phyloP scores from a whole-genome alignment of 1,140 invertebrate genomes.

The Phymorhynchus buccinoides region DNA sequence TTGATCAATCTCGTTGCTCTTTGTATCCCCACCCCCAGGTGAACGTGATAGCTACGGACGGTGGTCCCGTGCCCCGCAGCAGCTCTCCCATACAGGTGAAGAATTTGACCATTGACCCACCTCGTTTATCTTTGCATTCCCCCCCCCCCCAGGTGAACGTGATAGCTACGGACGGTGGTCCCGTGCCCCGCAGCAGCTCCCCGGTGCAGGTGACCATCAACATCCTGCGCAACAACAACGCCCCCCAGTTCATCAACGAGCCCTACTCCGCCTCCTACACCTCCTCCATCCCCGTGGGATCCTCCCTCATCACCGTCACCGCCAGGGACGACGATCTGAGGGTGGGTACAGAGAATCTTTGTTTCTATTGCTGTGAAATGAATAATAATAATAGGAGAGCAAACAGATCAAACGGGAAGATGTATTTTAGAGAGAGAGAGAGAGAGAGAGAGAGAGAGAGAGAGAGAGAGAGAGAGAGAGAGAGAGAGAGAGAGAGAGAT shows the following conservation, averaged over 20 bases:
- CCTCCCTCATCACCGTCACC: conserved; percentile 40
- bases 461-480: too few species aligned
- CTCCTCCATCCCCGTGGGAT: conserved; percentile 29
- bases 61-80: conserved; percentile 33
- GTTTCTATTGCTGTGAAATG: too few species aligned
- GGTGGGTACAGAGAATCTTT: too few species aligned
- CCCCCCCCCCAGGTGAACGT: conserved; percentile 51
- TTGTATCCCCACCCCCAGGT: too few species aligned
- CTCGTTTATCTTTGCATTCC: too few species aligned
- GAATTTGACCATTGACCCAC: too few species aligned
- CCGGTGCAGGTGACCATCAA: conserved; percentile 53
- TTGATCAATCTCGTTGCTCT: too few species aligned
- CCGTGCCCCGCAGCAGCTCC: conserved; percentile 24
- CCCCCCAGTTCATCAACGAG: conserved; percentile 53
- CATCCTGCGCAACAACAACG: conserved; percentile 54
- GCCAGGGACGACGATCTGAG: conserved; percentile 56
- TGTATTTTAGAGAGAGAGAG: too few species aligned
- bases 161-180: conserved; percentile 47
- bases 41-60: conserved; percentile 49
- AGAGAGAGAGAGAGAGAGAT: too few species aligned
- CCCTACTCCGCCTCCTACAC: conserved; percentile 39
- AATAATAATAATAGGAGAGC: too few species aligned
- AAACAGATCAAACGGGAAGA: too few species aligned
- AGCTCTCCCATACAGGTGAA: conserved; percentile 47
- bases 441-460: too few species aligned